Percentiles rank a stretch among this genome's conserved stretches.
phyloP scores from a whole-genome alignment of 1,140 invertebrate species.

The Liolophura sinensis region DNA sequence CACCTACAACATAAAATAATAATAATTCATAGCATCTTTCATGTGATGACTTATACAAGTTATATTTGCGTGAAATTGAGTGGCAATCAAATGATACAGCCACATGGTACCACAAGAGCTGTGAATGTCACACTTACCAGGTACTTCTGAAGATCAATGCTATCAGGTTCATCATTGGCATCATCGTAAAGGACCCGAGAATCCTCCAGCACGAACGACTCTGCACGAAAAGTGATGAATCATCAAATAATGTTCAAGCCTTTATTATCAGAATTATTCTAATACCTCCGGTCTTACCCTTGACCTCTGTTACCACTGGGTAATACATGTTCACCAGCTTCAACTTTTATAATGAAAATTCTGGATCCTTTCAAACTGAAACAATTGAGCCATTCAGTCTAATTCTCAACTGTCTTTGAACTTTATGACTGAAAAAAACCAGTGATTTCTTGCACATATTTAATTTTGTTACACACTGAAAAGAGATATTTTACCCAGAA shows the following conservation, averaged over 20 bases:
- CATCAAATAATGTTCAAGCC: neutral
- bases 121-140: constrained; percentile 30
- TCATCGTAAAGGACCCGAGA: constrained; percentile 50
- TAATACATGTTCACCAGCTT: no score
- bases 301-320: no score
- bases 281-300: no score
- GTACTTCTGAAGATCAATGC: constrained; percentile 49
- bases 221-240: constrained; percentile 23
- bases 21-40: constrained; percentile 1
- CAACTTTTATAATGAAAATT: no score
- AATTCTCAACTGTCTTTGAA: no score
- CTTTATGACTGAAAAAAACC: no score
- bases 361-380: no score
- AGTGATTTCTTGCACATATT: no score
- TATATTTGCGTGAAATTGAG: neutral
- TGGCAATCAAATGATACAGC: neutral
- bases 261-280: neutral
- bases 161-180: constrained; percentile 36
- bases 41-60: neutral
- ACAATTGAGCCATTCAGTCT: no score
- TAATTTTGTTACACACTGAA: no score
- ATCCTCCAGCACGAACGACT: constrained; percentile 55
- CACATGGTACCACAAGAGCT: neutral
- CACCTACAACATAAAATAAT: neutral
- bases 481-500: no score